phyloP scores from a whole-genome alignment of 2,113 vertebrate genomes.

The Malurus cyaneus region DNA sequence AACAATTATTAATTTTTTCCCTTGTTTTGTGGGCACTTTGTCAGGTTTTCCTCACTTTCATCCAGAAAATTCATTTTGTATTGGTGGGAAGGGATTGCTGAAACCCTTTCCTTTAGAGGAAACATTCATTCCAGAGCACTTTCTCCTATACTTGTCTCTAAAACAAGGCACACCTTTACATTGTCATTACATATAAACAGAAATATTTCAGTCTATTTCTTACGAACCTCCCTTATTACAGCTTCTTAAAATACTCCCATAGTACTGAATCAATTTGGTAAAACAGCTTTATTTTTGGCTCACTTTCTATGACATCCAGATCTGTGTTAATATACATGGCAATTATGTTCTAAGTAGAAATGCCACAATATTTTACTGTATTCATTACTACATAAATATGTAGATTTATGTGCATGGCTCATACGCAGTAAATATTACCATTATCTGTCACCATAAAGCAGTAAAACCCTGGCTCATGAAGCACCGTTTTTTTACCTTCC shows the following conservation, averaged over 20 bases:
- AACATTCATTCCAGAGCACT: too few species aligned
- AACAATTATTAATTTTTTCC: too few species aligned
- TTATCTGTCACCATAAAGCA: constrained; percentile 9
- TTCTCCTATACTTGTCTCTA: too few species aligned
- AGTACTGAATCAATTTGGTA: neutral
- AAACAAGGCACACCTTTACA: neutral
- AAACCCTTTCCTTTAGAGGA: too few species aligned
- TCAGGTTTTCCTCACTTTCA: too few species aligned
- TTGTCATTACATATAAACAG: neutral
- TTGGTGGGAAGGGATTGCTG: too few species aligned
- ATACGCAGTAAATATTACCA: constrained; percentile 31
- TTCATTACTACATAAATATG: constrained; percentile 34
- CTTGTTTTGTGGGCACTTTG: too few species aligned
- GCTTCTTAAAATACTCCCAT: neutral
- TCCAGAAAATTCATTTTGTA: too few species aligned
- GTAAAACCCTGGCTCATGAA: neutral
- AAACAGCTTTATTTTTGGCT: constrained; percentile 33
- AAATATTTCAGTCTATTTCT: neutral
- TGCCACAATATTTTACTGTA: constrained; percentile 41
- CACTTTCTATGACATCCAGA: neutral
- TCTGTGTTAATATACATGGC: constrained; percentile 12
- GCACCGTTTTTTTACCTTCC: neutral
- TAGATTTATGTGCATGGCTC: constrained; percentile 29
- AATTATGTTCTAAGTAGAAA: constrained; percentile 34
- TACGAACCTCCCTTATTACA: neutral